Percentiles rank a stretch among this genome's conserved stretches.
Conservation (phyloP, 1,140 invertebrate genomes). For the Elymnias hypermnestra region DNA sequence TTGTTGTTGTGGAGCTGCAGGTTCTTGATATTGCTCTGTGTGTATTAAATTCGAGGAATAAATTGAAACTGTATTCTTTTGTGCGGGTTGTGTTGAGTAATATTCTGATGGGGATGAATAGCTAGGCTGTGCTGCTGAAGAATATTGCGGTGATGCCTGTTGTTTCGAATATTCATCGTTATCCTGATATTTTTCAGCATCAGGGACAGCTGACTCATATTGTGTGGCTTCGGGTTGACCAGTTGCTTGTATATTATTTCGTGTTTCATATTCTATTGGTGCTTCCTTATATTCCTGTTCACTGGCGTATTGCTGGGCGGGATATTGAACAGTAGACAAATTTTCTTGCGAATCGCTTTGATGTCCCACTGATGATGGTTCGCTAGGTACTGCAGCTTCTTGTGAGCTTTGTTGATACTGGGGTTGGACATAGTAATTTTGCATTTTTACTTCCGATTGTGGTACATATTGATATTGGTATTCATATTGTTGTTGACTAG, state of each 20-base stretch:
- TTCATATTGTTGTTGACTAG: constrained; percentile 27
- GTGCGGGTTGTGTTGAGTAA: constrained; percentile 24
- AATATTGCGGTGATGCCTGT: constrained; percentile 19
- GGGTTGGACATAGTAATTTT: constrained; percentile 43
- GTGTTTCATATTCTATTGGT: constrained; percentile 25
- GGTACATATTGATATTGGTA: constrained; percentile 54
- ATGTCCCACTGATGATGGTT: constrained; percentile 22
- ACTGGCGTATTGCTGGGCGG: constrained; percentile 23
- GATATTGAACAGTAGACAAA: constrained; percentile 24
- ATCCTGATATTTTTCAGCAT: constrained; percentile 25
- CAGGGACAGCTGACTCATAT: constrained; percentile 20
- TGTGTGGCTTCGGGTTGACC: constrained; percentile 18
- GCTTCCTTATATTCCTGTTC: constrained; percentile 24
- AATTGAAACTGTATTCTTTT: constrained; percentile 35
- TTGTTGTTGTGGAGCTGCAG: constrained; percentile 25
- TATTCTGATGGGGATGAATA: constrained; percentile 28
- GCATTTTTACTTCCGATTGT: constrained; percentile 29
- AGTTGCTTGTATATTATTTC: constrained; percentile 13
- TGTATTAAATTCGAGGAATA: constrained; percentile 37
- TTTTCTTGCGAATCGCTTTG: constrained; percentile 20
- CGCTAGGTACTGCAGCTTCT: constrained; percentile 11
- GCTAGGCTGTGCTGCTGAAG: constrained; percentile 14
- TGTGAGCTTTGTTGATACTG: constrained; percentile 34
- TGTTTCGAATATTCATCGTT: constrained; percentile 21
- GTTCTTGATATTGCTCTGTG: constrained; percentile 34